These are phyloP conservation scores for Apoda limacodes DNA, from an alignment of 2,888 invertebrate species.

Conservation along the genomic window DNA sequence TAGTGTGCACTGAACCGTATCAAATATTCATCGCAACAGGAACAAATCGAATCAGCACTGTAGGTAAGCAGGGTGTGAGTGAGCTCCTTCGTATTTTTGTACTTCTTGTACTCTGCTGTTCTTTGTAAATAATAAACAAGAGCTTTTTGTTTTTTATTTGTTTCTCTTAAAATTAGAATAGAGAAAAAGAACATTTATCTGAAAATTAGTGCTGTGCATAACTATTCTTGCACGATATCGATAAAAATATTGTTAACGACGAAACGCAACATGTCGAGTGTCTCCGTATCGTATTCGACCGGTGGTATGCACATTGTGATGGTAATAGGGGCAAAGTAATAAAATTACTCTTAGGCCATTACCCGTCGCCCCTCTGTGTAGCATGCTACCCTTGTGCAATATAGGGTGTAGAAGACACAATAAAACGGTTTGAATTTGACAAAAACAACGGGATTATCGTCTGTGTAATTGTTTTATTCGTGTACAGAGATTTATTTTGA, in stretches of 20 bases:
- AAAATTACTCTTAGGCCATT: conserved; percentile 70
- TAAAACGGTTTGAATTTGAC: conserved; percentile 49
- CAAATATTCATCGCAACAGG: conserved; percentile 66
- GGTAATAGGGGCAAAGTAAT: conserved; percentile 69
- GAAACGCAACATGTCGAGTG: conserved; percentile 32
- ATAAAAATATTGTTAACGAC: conserved; percentile 25
- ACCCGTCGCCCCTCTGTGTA: conserved; percentile 49
- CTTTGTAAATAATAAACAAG: conserved; percentile 41
- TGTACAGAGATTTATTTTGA: too few species aligned
- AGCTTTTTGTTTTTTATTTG: too few species aligned
- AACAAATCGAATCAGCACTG: conserved; percentile 67
- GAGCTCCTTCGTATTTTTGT: conserved; percentile 51
- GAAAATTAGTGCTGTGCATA: too few species aligned
- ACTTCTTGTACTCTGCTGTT: conserved; percentile 30
- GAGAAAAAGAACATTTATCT: too few species aligned
- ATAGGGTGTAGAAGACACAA: conserved; percentile 55
- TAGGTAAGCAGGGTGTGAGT: conserved; percentile 39
- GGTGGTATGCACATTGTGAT: conserved; percentile 64
- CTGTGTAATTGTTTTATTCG: conserved; percentile 53
- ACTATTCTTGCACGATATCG: too few species aligned
- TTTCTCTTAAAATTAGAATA: too few species aligned
- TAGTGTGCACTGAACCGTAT: conserved; percentile 66
- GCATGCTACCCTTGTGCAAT: conserved; percentile 35
- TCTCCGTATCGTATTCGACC: conserved; percentile 50
- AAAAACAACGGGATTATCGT: conserved; percentile 50